Base-by-base conservation (phyloP, 2,888 invertebrate genomes). In the Resseliella maxima region DNA sequence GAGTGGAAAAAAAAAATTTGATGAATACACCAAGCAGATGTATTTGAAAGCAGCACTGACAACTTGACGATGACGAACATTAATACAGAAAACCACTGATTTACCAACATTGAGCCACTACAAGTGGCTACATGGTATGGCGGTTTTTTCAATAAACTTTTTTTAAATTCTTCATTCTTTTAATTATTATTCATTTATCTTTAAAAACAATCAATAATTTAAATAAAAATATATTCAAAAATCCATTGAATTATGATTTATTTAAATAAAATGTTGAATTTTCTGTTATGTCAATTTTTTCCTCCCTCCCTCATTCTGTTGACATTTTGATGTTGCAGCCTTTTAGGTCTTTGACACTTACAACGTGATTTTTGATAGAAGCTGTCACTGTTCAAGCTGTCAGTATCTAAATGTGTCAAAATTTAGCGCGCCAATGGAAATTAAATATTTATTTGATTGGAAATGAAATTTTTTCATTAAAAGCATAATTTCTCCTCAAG, bases 1-100 rank as follows among this genome's bases (percentile, higher is more conserved):
- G n/a, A 83, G n/a, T 83, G 38, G 41, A 83, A 83, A 36, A 83
- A 38, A n/a, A n/a, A n/a, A n/a, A n/a, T n/a, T n/a, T n/a, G 18
- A 38, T 24, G 83, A 83, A 38, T n/a, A 38, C 38, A 38, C 59
- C 24, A 50, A 31, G 72, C 83, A 36, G 83, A 83, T 83, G 83
- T 83, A 83, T 38, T n/a, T 12, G 38, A 38, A 1, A 3, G 5
- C 83, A 83, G 21, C 38, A 24, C 38, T 38, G 83, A 36, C 83
- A 83, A 83, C 83, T 5, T 24, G 3, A 41, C 35, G 24, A 38
- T 83, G 12, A 83, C 38, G 38, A 83, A 38, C 35, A 81, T 5
- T 10, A n/a, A 38, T 38, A 1, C 31, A 31, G 31, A 12, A 24
- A 59, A 59, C 6, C 59, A 27, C 24, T 59, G 24, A 59, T 0